These are phyloP conservation scores for Pithys albifrons DNA, from an alignment of 2,113 vertebrate species.

Conservation along the genomic window DNA sequence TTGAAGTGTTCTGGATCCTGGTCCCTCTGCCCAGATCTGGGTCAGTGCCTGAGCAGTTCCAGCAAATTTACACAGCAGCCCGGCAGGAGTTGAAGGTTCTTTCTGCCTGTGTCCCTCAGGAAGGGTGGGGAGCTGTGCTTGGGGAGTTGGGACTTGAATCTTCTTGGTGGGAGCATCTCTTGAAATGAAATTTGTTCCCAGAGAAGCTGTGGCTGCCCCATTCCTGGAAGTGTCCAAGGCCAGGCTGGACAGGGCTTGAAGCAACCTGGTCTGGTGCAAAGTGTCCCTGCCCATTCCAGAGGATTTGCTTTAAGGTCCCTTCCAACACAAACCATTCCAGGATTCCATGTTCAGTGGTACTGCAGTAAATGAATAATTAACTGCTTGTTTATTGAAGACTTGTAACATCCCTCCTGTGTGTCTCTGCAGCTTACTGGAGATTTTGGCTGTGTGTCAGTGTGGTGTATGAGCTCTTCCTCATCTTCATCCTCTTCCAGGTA, in stretches of 20 bases:
- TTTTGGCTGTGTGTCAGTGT: slow-evolving; percentile 98
- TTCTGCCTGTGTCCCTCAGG: background rate
- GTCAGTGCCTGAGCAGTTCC: background rate
- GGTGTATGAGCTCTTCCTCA: slow-evolving; percentile 97
- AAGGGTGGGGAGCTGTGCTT: background rate
- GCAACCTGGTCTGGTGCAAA: accelerated
- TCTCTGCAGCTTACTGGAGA: slow-evolving; percentile 90
- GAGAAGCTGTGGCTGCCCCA: background rate
- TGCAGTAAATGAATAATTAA: background rate
- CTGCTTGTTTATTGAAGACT: background rate
- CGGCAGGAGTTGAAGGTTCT: no score
- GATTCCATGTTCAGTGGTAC: accelerated
- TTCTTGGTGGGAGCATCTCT: background rate
- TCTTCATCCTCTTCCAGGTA: slow-evolving; percentile 99
- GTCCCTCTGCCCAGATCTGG: background rate
- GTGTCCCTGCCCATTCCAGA: background rate
- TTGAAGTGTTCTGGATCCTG: background rate
- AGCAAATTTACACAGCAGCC: accelerated
- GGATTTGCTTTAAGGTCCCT: background rate
- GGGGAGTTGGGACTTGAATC: background rate
- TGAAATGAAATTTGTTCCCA: background rate
- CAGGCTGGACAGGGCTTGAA: background rate
- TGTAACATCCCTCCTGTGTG: background rate
- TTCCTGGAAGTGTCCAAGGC: background rate
- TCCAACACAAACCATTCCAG: background rate